Evolutionary conservation across 2,888 invertebrate genomes (phyloP), one percentile per base, ranked within the genome.

Genomic region (Sarcophaga subvicina): DNA sequence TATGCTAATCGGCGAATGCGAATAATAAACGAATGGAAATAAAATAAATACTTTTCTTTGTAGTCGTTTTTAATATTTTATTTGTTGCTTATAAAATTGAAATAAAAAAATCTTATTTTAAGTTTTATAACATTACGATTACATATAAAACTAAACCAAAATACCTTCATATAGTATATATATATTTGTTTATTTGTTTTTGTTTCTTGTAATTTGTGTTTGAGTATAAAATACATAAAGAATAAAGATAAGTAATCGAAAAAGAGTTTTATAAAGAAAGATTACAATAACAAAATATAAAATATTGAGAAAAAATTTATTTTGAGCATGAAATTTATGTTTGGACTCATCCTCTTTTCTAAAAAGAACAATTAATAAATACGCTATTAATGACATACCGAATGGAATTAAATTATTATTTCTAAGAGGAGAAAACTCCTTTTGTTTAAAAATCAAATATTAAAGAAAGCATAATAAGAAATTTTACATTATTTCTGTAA

Each of bases 31-130:
- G 70, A 70, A 10, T 63, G 14, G 27, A 69, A n/a, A 67, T 20
- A 59, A 5, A 20, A 47, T 8, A 5, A 20, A 47, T 8, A 20
- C 12, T 79, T 25, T 25, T 10, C n/a, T 59, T 20, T 73, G 59
- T 45, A 20, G 59, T 22, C 25, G 59, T 22, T 71, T 79, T 6
- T 27, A 70, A 70, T 81, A 62, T 82, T 86, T 82, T 83, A 83
- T 83, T 86, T 76, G 4, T 71, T 72, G 76, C 76, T 62, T 76
- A 77, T 77, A 69, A 83, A 80, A 67, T 83, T 80, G 69, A 71
- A 76, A 60, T 79, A 62, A 76, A 76, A 76, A 77, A 82, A 80
- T 67, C 77, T 86, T 80, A 86, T 69, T 47, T 49, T 86, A 83
- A 14, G 27, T 80, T 83, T 80, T 72, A 86, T 80, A 80, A 83